phyloP scores from a whole-genome alignment of 2,113 vertebrate genomes.

The Sminthopsis crassicaudata region DNA sequence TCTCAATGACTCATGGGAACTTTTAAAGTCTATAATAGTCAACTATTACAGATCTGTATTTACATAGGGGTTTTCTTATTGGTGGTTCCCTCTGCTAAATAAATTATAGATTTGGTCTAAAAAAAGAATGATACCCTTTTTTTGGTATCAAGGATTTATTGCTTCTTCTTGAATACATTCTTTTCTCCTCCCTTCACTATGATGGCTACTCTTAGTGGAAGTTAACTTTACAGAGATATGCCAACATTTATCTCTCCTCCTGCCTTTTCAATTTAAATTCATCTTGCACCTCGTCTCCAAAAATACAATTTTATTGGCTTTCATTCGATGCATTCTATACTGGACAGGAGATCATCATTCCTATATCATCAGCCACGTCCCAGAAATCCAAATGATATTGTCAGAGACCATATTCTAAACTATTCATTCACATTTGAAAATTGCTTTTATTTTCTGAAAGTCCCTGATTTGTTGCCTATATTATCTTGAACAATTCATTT shows the following conservation, averaged over 20 bases:
- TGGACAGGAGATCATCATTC: background rate
- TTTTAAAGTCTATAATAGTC: no score
- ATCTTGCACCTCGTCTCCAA: background rate
- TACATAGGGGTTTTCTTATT: no score
- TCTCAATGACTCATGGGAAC: no score
- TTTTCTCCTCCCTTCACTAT: background rate
- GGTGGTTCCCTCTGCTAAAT: no score
- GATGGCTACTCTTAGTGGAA: background rate
- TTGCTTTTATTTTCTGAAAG: background rate
- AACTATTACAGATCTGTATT: no score
- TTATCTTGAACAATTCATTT: background rate
- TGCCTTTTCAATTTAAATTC: background rate
- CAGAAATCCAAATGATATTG: background rate
- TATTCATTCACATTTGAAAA: background rate
- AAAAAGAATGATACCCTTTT: background rate
- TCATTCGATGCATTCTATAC: background rate
- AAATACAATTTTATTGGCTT: background rate
- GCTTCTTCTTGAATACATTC: background rate
- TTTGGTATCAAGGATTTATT: background rate
- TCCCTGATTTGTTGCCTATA: background rate
- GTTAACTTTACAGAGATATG: background rate
- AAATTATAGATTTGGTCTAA: no score
- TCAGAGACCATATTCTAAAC: background rate
- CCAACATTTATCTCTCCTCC: background rate
- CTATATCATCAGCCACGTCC: background rate